These are phyloP conservation scores for Oncopeltus fasciatus DNA, from an alignment of 1,140 invertebrate species.

Conservation along the genomic window DNA sequence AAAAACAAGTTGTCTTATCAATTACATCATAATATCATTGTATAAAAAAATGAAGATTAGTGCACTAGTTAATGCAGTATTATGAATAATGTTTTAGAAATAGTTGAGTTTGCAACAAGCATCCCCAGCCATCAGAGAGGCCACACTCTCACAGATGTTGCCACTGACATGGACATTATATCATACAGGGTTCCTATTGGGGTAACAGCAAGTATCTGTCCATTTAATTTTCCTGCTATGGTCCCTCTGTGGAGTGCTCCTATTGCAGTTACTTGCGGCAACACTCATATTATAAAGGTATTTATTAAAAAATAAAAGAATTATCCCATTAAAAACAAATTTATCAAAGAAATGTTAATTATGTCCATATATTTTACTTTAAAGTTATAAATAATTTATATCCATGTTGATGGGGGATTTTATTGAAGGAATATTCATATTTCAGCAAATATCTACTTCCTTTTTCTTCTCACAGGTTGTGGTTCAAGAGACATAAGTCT, in stretches of 20 bases:
- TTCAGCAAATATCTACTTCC: too few relatives aligned
- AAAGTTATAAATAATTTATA: neutral
- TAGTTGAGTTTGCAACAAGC: slow-evolving; percentile 90
- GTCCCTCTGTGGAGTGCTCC: slow-evolving; percentile 99
- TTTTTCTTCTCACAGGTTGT: too few relatives aligned
- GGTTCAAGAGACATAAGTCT: too few relatives aligned
- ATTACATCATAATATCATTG: too few relatives aligned
- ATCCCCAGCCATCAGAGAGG: slow-evolving; percentile 84
- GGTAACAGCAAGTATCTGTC: slow-evolving; percentile 77
- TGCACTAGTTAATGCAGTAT: too few relatives aligned
- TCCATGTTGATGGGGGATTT: too few relatives aligned
- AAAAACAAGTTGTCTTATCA: too few relatives aligned
- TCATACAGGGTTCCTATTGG: slow-evolving; percentile 82
- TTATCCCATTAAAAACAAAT: neutral
- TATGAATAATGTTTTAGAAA: slow-evolving; percentile 67
- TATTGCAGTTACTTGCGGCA: slow-evolving; percentile 79
- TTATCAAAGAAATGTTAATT: neutral
- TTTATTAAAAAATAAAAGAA: neutral
- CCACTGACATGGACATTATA: slow-evolving; percentile 84
- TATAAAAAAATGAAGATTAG: too few relatives aligned
- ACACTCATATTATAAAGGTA: slow-evolving; percentile 53
- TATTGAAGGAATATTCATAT: too few relatives aligned
- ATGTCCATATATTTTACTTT: too few relatives aligned
- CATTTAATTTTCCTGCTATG: slow-evolving; percentile 98
- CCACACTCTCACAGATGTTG: slow-evolving; percentile 78